Base-by-base conservation (phyloP, 2,888 invertebrate genomes). In the Heteropelma amictum region DNA sequence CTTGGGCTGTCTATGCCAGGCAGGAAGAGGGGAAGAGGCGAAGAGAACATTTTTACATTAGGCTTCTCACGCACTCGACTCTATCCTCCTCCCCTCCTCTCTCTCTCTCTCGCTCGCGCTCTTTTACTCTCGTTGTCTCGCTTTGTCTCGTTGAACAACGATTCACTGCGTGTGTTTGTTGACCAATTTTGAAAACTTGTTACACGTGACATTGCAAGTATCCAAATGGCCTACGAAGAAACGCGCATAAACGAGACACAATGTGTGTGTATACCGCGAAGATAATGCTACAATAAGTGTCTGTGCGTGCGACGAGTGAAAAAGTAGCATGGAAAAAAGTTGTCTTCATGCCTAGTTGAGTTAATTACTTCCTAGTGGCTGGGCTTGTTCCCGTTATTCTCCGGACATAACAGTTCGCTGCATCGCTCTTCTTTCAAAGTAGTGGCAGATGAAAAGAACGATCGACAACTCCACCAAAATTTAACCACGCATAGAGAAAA, bases 341-440 rank as follows among this genome's bases (percentile, higher is more conserved):
- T 61, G 38, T 19, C 67, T 68, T 63, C 61, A 63, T 61, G 71
- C 65, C 61, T 63, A 67, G 70, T 63, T 67, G 61, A 61, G 54
- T 60, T 75, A 75, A 75, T 75, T 75, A 61, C 74, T 75, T 64
- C 70, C 74, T 67, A 70, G 70, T 65, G n/a, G n/a, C 49, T 30
- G 38, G 19, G 42, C 14, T 33, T 19, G 33, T 45, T 53, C 10
- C 65, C 61, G 74, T 67, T 67, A 70, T 67, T 70, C 65, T 14
- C 45, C 61, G 61, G 47, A 53, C 47, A 30, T 38, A 23, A 30
- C 6, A 64, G 35, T 17, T 23, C 72, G 58, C 67, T 61, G 47
- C 19, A 8, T 45, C 12, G 17, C 68, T n/a, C 5, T 10, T 33
- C 5, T 40, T 60, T 60, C 26, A 40, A 33, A n/a, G n/a, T n/a